phyloP scores from a whole-genome alignment of 37 sponge, comb jelly and placozoan genomes.

The Cladorhizidae sp. region DNA sequence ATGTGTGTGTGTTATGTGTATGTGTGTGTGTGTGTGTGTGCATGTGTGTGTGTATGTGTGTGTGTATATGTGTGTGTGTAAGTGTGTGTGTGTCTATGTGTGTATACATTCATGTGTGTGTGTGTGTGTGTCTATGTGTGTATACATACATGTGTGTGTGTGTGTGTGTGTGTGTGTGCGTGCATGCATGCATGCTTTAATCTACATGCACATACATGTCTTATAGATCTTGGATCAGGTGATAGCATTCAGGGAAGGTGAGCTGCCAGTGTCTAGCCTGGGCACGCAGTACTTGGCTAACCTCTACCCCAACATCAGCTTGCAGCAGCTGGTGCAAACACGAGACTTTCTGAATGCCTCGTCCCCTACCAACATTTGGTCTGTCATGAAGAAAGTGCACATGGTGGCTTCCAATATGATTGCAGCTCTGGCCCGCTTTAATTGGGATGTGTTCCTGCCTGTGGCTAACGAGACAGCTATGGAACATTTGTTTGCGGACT shows the following conservation, averaged over 20 bases:
- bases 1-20: too few relatives aligned
- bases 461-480: conserved; percentile 22
- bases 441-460: conserved; percentile 76
- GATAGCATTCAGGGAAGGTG: not conserved
- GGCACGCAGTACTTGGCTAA: not conserved
- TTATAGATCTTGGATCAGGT: not conserved
- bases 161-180: conserved; percentile 22
- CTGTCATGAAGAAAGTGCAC: not conserved
- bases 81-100: conserved; percentile 17
- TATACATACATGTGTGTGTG: conserved; percentile 15
- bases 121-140: too few relatives aligned
- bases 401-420: not conserved
- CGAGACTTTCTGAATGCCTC: conserved; percentile 30
- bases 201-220: too few relatives aligned
- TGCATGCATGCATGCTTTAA: not conserved
- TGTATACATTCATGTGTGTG: too few relatives aligned
- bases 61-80: conserved; percentile 33
- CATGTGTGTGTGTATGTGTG: conserved; percentile 21
- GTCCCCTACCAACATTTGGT: conserved; percentile 60
- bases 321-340: not conserved
- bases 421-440: conserved; percentile 9
- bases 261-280: not conserved
- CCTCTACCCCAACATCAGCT: not conserved
- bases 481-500: conserved; percentile 25
- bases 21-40: not conserved